Conservation (phyloP, 1,140 invertebrate genomes). For the Atta texana region DNA sequence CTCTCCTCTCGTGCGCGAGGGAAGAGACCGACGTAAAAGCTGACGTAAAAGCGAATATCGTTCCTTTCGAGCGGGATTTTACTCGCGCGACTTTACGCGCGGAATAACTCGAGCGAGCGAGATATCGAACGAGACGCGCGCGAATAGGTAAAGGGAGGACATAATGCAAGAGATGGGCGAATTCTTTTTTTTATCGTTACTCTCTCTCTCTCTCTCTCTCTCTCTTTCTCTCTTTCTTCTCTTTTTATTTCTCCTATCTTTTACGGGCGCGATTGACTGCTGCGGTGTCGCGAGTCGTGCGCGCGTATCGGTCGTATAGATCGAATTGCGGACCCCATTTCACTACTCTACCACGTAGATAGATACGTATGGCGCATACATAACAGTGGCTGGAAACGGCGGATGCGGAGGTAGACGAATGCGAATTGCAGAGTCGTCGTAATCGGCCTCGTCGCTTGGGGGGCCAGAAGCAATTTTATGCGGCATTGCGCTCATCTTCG, state of each 20-base stretch:
- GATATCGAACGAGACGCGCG: background rate
- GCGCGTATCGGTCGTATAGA: slow-evolving; percentile 73
- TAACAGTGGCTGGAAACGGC: background rate
- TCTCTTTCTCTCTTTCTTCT: background rate
- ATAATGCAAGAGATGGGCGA: background rate
- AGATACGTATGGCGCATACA: slow-evolving; percentile 30
- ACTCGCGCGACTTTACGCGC: background rate
- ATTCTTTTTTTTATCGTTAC: background rate
- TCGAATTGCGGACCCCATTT: slow-evolving; percentile 73
- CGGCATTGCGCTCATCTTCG: slow-evolving; percentile 44
- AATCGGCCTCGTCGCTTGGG: background rate
- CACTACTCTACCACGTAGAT: slow-evolving; percentile 22
- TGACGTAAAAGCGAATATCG: background rate
- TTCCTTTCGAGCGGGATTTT: background rate
- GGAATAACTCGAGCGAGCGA: background rate
- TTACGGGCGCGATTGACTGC: slow-evolving; percentile 60
- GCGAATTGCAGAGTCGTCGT: slow-evolving; percentile 35
- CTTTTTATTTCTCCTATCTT: slow-evolving; percentile 12
- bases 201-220: background rate
- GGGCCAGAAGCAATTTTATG: slow-evolving; percentile 44
- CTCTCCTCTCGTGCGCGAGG: background rate
- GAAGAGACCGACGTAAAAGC: background rate
- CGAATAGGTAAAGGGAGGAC: background rate
- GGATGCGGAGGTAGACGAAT: slow-evolving; percentile 10
- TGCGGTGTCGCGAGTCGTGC: slow-evolving; percentile 49